A percentile compares a stretch with the other conserved stretches of the same genome.
Conservation (phyloP, 2,888 invertebrate genomes). For the Dione vanillae region DNA sequence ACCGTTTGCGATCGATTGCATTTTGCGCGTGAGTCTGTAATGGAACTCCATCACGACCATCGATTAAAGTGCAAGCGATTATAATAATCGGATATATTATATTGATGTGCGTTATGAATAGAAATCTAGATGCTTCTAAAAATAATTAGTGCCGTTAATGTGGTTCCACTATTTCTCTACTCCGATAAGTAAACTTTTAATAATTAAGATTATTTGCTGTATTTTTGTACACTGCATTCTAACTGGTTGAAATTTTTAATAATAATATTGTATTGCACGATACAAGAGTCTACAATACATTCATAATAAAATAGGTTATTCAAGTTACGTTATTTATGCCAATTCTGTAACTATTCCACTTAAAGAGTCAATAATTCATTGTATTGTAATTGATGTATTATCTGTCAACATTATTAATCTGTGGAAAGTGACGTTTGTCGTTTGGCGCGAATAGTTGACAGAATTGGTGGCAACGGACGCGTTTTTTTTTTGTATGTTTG, state of each 20-base stretch:
- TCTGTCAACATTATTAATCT: slow-evolving; percentile 37
- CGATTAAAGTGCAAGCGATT: slow-evolving; percentile 46
- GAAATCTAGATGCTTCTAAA: slow-evolving; percentile 76
- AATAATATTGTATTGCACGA: slow-evolving; percentile 32
- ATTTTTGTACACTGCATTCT: slow-evolving; percentile 70
- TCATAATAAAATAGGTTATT: slow-evolving; percentile 28
- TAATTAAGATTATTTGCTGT: slow-evolving; percentile 67
- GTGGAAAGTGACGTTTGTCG: slow-evolving; percentile 32
- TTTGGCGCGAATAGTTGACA: slow-evolving; percentile 45
- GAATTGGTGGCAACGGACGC: slow-evolving; percentile 47
- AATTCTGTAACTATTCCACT: slow-evolving; percentile 43
- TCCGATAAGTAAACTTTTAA: slow-evolving; percentile 55
- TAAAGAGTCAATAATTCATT: slow-evolving; percentile 36
- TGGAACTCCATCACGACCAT: slow-evolving; percentile 40
- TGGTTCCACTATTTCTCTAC: slow-evolving; percentile 60
- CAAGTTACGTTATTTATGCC: slow-evolving; percentile 38
- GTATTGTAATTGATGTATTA: slow-evolving; percentile 28
- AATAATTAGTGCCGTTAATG: slow-evolving; percentile 65
- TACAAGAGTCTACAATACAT: slow-evolving; percentile 32
- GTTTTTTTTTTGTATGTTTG: slow-evolving; percentile 52
- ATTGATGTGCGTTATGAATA: slow-evolving; percentile 75
- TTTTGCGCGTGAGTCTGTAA: slow-evolving; percentile 45
- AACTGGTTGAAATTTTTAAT: slow-evolving; percentile 33
- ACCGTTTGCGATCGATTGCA: slow-evolving; percentile 57
- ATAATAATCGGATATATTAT: slow-evolving; percentile 56